Conservation (phyloP, 2,113 vertebrate genomes). For the Daphoenositta chrysoptera region DNA sequence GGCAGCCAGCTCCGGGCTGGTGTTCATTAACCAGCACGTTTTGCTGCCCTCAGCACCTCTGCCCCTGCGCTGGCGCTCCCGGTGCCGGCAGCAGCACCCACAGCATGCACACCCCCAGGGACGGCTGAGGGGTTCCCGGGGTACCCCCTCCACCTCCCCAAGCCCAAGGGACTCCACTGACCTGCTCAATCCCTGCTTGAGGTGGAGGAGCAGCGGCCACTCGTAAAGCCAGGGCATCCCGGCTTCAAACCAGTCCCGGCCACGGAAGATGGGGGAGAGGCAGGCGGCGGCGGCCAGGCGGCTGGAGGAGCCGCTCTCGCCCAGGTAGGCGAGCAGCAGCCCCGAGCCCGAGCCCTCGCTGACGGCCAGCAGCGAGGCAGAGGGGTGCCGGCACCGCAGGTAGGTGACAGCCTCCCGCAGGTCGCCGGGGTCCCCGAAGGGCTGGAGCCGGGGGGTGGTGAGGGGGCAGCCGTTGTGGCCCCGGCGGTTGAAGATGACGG, state of each 20-base stretch:
- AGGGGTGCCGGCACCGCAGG: conserved; percentile 76
- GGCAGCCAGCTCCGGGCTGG: neutral
- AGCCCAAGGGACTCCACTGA: conserved; percentile 47
- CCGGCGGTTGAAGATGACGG: conserved; percentile 81
- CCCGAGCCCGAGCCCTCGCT: conserved; percentile 87
- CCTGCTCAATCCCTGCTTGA: conserved; percentile 83
- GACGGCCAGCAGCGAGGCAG: conserved; percentile 74
- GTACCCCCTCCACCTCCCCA: neutral
- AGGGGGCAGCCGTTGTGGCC: conserved; percentile 84
- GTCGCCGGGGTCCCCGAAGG: conserved; percentile 77
- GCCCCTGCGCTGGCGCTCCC: neutral
- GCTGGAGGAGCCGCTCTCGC: conserved; percentile 85
- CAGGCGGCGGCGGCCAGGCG: conserved; percentile 79
- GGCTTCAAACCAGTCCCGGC: conserved; percentile 83
- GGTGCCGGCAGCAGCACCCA: neutral
- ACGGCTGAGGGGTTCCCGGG: rapidly evolving
- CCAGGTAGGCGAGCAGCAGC: conserved; percentile 84
- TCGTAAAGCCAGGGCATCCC: conserved; percentile 77
- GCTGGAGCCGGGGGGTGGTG: conserved; percentile 81
- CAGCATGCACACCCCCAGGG: neutral
- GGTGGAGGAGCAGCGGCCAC: conserved; percentile 74
- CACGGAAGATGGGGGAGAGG: conserved; percentile 84
- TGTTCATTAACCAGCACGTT: conserved; percentile 42
- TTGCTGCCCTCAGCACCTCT: conserved; percentile 49
- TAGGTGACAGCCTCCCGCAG: conserved; percentile 81